Conservation (phyloP, 2,113 vertebrate species). For the Nyctereutes procyonoides region DNA sequence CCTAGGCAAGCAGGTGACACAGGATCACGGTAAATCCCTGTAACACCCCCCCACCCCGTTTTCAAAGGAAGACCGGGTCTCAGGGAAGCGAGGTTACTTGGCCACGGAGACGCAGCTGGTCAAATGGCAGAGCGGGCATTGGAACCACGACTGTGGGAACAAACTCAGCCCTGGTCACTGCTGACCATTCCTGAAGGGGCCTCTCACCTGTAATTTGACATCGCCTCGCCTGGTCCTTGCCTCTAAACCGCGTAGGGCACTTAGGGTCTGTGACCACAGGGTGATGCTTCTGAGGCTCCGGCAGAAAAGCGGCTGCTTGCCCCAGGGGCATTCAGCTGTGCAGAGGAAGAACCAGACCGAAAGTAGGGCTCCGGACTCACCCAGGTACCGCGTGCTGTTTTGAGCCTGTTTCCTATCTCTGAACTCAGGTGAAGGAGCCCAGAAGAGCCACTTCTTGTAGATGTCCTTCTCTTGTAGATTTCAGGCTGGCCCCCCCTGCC, state of each 20-base stretch:
- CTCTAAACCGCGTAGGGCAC: not conserved
- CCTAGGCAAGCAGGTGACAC: fast-evolving
- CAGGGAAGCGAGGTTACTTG: not conserved
- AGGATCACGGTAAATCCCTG: not conserved
- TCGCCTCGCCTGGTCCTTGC: not conserved
- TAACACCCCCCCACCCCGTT: not conserved
- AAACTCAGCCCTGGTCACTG: not conserved
- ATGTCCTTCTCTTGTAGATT: not conserved
- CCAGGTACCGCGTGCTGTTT: not conserved
- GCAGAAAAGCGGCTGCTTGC: not conserved
- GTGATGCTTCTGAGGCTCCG: not conserved
- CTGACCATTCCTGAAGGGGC: not conserved
- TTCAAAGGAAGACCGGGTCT: not conserved
- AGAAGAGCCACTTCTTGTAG: not conserved
- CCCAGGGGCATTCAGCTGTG: not conserved
- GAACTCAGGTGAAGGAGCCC: not conserved
- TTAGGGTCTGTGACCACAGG: not conserved
- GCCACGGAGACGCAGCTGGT: not conserved
- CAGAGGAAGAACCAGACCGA: not conserved
- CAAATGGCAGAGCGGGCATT: not conserved
- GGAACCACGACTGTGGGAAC: not conserved
- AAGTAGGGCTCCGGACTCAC: not conserved
- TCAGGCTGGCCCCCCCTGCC: not conserved
- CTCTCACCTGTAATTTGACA: not conserved
- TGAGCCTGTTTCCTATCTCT: not conserved